Base-by-base conservation (phyloP, 2,888 invertebrate species). In the Ypsolopha scabrella region DNA sequence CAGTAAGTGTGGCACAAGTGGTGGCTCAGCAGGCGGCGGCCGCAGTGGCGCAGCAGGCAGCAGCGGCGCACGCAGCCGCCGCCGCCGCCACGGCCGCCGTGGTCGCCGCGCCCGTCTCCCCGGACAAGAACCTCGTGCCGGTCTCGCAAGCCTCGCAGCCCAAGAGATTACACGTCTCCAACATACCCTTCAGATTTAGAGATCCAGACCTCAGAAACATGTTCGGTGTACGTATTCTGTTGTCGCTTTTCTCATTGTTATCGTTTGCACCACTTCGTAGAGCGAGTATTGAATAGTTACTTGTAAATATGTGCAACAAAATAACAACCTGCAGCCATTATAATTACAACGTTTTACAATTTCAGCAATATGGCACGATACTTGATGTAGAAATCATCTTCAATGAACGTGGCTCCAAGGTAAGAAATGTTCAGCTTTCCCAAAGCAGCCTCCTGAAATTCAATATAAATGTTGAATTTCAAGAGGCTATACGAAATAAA, bases 321-420 rank as follows among this genome's bases (percentile, higher is more conserved):
- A 7, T 41, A 41, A 41, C 41, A 11, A n/a, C n/a, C 1, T 0
- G 10, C 39, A 11, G 39, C 10, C 11, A 39, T 9, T 6, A 41
- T 41, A 11, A 7, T 6, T n/a, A n/a, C 7, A n/a, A 55, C 14
- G 13, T 53, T 80, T 82, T 87, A 87, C 70, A 75, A 80, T 92
- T 93, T 75, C 91, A 98, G 97, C 97, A 98, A 94, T 99, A 95
- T 89, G 99, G 99, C 80, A 93, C 94, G 73, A 99, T 99, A 81
- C 91, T 98, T 85, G 99, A 99, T 89, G 99, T 98, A 87, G 99
- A 99, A 92, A 99, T 99, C 75, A 99, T 99, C 86, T 99, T 99
- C 91, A 99, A 99, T 88, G 99, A 99, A 89, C 91, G 99, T 67
- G 99, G 99, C 86, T 98, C 98, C 69, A 99, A 99, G 97, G 99